Base-by-base conservation (phyloP, 1,140 invertebrate genomes). In the Rhizoglyphus robini region DNA sequence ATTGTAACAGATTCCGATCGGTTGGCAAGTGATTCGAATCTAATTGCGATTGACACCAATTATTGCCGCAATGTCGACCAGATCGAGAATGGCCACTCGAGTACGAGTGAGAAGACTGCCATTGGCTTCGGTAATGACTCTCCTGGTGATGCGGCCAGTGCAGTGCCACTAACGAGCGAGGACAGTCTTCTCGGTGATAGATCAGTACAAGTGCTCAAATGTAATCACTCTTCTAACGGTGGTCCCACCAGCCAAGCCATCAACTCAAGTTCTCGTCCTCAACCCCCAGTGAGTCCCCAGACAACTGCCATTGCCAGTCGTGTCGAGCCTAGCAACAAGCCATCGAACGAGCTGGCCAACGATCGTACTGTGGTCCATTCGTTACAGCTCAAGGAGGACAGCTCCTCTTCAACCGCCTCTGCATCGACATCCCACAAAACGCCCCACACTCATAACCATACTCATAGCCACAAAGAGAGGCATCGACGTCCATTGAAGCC, bases 371-470 rank as follows among this genome's bases (percentile, higher is more conserved):
- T 46, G 41, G 23, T 15, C 41, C 15, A 46, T 23, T 15, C 15
- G 15, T 15, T 15, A 23, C 15, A 46, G 41, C 23, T 46, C 15
- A 46, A 46, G 41, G 41, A 46, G 41, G 41, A 46, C 41, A 46
- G 41, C 41, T 15, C 41, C 41, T 46, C 41, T 46, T 46, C 41
- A 15, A 15, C 41, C 41, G 41, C 15, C 41, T 46, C 41, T 15
- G 23, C 41, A n/a, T n/a, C n/a, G n/a, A n/a, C n/a, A n/a, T n/a
- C n/a, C n/a, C n/a, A n/a, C n/a, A n/a, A n/a, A 46, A 46, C 41
- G 23, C 95, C 23, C 30, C 30, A 48, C 98, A 77, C 76, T 98
- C 91, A 11, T 96, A 96, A 3, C 96, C 99, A 1, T 91, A 94
- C 15, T 95, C 91, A 0, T 90, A 86, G 18, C 93, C 78, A 41